These are phyloP conservation scores for Mallotus villosus DNA, from an alignment of 2,797 vertebrate genomes.

Conservation along the genomic window DNA sequence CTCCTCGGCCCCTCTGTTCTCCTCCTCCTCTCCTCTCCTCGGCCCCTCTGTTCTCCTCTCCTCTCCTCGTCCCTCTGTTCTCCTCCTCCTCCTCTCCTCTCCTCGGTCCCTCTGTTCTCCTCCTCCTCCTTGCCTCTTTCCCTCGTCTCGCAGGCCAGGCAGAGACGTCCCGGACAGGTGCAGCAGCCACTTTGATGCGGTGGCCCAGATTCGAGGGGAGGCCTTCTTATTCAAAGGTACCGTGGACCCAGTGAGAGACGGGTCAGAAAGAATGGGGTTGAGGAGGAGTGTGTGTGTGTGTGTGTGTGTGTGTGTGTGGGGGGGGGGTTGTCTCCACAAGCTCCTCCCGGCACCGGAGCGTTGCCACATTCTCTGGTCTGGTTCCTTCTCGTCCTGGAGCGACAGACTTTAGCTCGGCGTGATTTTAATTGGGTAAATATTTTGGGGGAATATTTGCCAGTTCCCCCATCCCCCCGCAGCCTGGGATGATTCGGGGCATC, in stretches of 20 bases:
- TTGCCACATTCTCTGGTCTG: background rate
- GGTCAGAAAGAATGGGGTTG: background rate
- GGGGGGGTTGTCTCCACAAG: slow-evolving; percentile 1
- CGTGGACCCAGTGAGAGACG: slow-evolving; percentile 12
- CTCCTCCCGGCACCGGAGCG: too few species aligned
- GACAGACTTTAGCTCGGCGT: background rate
- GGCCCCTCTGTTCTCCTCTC: too few species aligned
- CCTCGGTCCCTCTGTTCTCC: slow-evolving; percentile 3
- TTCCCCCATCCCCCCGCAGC: too few species aligned
- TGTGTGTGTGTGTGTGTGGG: background rate
- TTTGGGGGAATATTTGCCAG: too few species aligned
- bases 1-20: background rate
- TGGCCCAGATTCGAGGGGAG: slow-evolving; percentile 97
- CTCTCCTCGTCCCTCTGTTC: slow-evolving; percentile 5
- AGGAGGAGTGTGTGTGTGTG: too few species aligned
- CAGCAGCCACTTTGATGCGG: slow-evolving; percentile 85
- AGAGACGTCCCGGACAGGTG: slow-evolving; percentile 89
- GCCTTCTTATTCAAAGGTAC: slow-evolving; percentile 95
- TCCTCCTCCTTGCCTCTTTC: slow-evolving; percentile 28
- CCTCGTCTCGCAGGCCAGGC: slow-evolving; percentile 65
- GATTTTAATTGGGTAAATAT: background rate
- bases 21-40: slow-evolving; percentile 22
- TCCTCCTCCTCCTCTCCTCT: background rate
- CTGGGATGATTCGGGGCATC: too few species aligned
- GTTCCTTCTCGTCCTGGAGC: background rate